phyloP scores from a whole-genome alignment of 1,140 invertebrate genomes.

The Prorops nasuta region DNA sequence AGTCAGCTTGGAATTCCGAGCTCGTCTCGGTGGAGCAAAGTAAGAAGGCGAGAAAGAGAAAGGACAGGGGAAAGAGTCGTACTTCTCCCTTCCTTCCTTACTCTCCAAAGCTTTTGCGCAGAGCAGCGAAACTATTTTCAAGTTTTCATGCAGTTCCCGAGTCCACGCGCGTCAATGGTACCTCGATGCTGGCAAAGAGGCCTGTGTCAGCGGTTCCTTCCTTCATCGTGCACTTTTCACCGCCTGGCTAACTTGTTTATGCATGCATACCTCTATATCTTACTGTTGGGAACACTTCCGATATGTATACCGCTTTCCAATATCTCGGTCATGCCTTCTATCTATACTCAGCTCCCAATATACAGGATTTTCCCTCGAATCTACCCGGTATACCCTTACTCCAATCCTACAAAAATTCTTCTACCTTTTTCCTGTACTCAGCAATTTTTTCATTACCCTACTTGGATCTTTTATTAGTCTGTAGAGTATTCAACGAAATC shows the following conservation, averaged over 20 bases:
- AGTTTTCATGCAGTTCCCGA: conserved; percentile 38
- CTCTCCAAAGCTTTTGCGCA: conserved; percentile 12
- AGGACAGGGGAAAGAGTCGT: conserved; percentile 3
- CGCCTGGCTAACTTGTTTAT: conserved; percentile 6
- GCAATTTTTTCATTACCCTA: no score
- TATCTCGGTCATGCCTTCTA: no score
- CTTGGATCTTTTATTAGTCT: no score
- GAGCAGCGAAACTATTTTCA: conserved; percentile 36
- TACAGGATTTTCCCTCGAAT: no score
- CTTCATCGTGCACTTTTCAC: background rate
- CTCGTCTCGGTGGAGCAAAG: conserved; percentile 21
- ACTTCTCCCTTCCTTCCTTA: conserved; percentile 11
- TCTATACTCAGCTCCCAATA: no score
- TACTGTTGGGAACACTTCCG: no score
- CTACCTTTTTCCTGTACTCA: no score
- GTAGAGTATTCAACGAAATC: no score
- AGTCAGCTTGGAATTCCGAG: conserved; percentile 40
- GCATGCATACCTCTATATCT: no score
- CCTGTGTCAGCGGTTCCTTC: conserved; percentile 17
- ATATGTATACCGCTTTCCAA: no score
- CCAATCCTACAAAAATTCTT: no score
- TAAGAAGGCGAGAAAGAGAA: conserved; percentile 4
- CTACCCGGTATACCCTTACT: no score
- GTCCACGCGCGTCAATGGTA: conserved; percentile 26
- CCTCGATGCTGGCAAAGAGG: conserved; percentile 13